phyloP scores from a whole-genome alignment of 2,113 vertebrate species.

The Sorex fumeus region DNA sequence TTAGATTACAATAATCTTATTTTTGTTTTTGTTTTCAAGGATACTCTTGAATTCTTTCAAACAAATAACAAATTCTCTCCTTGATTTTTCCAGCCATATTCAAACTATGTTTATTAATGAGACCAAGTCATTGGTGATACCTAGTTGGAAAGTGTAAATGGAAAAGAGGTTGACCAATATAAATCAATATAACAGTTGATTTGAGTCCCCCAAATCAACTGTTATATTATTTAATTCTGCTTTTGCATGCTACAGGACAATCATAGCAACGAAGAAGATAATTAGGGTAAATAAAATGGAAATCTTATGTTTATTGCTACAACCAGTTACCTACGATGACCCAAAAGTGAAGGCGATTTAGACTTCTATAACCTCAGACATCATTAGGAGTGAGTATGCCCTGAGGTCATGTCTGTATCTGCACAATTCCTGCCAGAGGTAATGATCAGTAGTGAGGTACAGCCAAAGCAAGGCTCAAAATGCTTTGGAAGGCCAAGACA shows the following conservation, averaged over 20 bases:
- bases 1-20: background rate
- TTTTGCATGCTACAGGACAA: background rate
- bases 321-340: background rate
- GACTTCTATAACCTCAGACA: background rate
- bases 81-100: background rate
- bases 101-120: constrained; percentile 36
- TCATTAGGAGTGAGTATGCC: background rate
- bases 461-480: background rate
- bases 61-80: background rate
- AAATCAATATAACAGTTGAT: no score
- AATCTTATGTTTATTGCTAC: background rate
- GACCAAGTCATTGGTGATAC: background rate
- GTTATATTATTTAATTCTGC: background rate
- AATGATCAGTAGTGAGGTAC: background rate
- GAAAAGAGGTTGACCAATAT: background rate
- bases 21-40: constrained; percentile 4
- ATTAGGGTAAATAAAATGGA: background rate
- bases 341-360: background rate
- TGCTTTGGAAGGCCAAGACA: constrained; percentile 49
- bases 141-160: background rate
- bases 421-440: constrained; percentile 34
- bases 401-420: background rate
- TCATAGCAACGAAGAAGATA: constrained; percentile 22
- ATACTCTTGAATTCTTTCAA: background rate
- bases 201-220: background rate